Evolutionary conservation across 2,888 invertebrate species (phyloP), one percentile per base, ranked within the genome.

Genomic region (Apodemia zela): DNA sequence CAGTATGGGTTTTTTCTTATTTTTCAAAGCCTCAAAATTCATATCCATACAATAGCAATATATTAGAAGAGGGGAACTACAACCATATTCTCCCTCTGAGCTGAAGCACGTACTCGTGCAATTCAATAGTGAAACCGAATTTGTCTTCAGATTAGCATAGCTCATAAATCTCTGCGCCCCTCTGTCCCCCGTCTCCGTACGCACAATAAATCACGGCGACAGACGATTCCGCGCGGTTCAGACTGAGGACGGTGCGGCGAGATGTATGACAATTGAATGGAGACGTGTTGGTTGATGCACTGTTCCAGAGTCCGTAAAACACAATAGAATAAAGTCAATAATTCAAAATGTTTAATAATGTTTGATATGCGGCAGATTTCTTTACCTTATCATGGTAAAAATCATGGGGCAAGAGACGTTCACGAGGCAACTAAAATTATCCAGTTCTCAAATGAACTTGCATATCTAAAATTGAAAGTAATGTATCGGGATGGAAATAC

Each of bases 251-350:
- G 7, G 42, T 42, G 15, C 45, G 7, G 45, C 45, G 45, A 47
- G 45, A 47, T 47, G 45, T 47, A 47, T 47, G 45, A 47, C 45
- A 8, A 47, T 47, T 47, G 45, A 47, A 47, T 47, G 45, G 45
- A 47, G n/a, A 47, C 45, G 45, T 47, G 45, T 47, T 47, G n/a
- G 17, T 7, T 1, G 7, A 17, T 17, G n/a, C n/a, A 47, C 45
- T n/a, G 45, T n/a, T 7, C n/a, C 17, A 47, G 17, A 17, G 6
- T 8, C 45, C 0, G 45, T n/a, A 1, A 45, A 45, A n/a, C 15
- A n/a, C 7, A 45, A 45, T n/a, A 45, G 2, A 45, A 6, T 45
- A 0, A 38, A 38, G 3, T 38, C 11, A 11, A 38, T 11, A n/a
- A n/a, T n/a, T n/a, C n/a, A n/a, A n/a, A n/a, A n/a, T n/a, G n/a